A percentile compares a stretch with the other conserved stretches of the same genome.
Conservation (phyloP, 2,113 vertebrate species). For the Corythoichthys intestinalis region DNA sequence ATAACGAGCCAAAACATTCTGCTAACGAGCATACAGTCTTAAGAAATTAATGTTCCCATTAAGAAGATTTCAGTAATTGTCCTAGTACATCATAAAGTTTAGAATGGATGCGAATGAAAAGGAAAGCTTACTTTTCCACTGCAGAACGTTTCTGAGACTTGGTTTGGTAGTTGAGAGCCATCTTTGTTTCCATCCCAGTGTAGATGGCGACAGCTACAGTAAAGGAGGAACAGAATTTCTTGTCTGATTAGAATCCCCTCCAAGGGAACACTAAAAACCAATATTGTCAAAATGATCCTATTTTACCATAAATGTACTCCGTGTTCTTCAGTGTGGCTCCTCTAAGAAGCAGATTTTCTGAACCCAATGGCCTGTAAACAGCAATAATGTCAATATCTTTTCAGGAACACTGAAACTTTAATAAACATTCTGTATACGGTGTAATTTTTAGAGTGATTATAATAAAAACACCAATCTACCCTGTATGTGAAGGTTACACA, state of each 20-base stretch:
- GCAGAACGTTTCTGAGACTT: constrained; percentile 98
- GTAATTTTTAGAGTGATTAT: not conserved
- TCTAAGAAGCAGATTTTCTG: constrained; percentile 92
- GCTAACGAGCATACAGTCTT: not conserved
- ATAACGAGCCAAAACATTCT: not conserved
- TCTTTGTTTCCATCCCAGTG: constrained; percentile 99
- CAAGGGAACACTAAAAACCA: not conserved
- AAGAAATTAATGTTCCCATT: not conserved
- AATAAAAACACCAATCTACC: not conserved
- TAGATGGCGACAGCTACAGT: constrained; percentile 89
- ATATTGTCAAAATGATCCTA: not conserved
- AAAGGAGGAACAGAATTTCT: not conserved
- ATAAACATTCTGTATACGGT: not conserved
- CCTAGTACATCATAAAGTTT: not conserved
- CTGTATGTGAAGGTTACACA: not conserved
- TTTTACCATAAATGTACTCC: constrained; percentile 86
- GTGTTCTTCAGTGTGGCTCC: constrained; percentile 97
- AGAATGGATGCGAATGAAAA: not conserved
- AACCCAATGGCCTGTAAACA: constrained; percentile 82
- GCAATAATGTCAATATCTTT: not conserved
- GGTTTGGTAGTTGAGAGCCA: constrained; percentile 96
- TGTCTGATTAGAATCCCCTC: not conserved
- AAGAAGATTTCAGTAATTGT: not conserved
- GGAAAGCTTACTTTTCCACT: constrained; percentile 89
- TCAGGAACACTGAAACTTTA: not conserved